These are phyloP conservation scores for Pseudopleuronectes americanus DNA, from an alignment of 2,797 vertebrate genomes.

Conservation along the genomic window DNA sequence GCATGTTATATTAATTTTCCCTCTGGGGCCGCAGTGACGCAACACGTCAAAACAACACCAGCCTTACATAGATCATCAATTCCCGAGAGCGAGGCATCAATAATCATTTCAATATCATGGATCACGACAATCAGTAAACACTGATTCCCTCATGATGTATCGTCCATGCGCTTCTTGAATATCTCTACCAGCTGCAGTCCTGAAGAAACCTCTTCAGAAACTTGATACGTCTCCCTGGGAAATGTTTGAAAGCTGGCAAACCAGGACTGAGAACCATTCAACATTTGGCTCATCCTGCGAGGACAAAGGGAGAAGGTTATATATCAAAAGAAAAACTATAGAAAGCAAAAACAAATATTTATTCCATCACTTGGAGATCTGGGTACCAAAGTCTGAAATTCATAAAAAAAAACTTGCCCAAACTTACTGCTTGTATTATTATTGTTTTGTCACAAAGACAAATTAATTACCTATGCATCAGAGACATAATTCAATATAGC, in stretches of 20 bases:
- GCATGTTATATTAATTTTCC: background rate
- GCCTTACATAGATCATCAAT: conserved; percentile 4
- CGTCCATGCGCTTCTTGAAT: background rate
- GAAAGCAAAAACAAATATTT: background rate
- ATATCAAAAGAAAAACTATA: background rate
- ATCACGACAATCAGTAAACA: conserved; percentile 3
- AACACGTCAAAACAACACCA: conserved; percentile 14
- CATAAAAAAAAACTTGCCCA: background rate
- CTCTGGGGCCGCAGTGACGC: background rate
- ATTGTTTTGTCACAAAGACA: background rate
- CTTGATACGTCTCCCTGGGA: background rate
- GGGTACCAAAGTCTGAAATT: background rate
- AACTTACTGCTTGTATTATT: background rate
- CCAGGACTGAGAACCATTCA: background rate
- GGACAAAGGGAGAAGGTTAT: background rate
- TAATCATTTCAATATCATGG: background rate
- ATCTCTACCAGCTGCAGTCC: background rate
- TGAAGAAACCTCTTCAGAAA: background rate
- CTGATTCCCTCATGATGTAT: background rate
- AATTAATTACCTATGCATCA: background rate
- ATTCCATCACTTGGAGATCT: background rate
- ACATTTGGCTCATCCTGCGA: background rate
- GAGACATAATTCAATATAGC: no score
- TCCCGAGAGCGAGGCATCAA: conserved; percentile 15
- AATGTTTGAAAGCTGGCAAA: conserved; percentile 7